These are phyloP conservation scores for Sarcophaga bullata DNA, from an alignment of 1,140 invertebrate genomes.

Conservation along the genomic window DNA sequence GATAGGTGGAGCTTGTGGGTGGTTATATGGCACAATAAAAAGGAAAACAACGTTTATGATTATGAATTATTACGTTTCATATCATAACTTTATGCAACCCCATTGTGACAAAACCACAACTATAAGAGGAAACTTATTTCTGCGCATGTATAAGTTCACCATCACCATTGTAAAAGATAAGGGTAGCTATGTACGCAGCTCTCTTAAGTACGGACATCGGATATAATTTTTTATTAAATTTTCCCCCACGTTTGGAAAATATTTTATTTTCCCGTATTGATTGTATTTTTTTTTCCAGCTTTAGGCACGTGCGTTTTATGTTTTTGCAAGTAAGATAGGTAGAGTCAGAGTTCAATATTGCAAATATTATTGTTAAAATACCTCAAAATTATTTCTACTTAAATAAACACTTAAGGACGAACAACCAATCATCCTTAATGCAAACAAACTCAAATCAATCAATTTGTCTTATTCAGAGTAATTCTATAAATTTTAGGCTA, in stretches of 20 bases:
- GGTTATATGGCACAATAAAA: background rate
- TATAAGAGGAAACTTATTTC: background rate
- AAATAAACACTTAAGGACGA: constrained; percentile 37
- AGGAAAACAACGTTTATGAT: background rate
- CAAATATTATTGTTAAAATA: constrained; percentile 38
- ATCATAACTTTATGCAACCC: constrained; percentile 37
- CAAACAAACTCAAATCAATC: constrained; percentile 32
- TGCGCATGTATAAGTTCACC: constrained; percentile 23
- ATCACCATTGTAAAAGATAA: background rate
- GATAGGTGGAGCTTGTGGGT: constrained; percentile 29
- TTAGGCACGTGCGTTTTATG: background rate
- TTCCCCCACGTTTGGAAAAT: background rate
- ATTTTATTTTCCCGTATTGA: constrained; percentile 3
- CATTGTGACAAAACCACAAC: background rate
- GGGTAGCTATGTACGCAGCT: background rate
- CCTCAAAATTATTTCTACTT: constrained; percentile 39
- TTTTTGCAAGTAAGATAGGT: background rate
- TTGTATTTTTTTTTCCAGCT: constrained; percentile 24
- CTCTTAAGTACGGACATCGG: background rate
- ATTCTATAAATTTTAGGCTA: background rate
- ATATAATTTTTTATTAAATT: background rate
- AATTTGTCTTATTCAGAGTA: constrained; percentile 31
- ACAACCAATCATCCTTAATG: constrained; percentile 35
- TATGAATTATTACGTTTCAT: constrained; percentile 21
- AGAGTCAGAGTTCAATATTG: background rate